phyloP scores from a whole-genome alignment of 2,113 vertebrate genomes.

The Podocnemis expansa region DNA sequence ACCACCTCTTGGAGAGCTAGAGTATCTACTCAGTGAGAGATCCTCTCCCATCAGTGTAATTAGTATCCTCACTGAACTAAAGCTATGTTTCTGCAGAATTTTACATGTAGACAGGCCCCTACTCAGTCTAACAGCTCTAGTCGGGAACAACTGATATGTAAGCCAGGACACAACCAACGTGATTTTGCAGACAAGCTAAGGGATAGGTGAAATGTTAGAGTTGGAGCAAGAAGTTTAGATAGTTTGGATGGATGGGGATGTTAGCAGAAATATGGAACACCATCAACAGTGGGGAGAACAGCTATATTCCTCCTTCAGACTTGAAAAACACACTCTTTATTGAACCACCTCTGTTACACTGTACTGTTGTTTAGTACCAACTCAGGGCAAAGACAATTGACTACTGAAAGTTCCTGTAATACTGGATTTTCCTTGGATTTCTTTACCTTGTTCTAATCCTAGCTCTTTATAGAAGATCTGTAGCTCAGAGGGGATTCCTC shows the following conservation, averaged over 20 bases:
- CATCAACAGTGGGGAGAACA: neutral
- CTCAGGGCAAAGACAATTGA: neutral
- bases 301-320: neutral
- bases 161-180: neutral
- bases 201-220: neutral
- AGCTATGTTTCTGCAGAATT: neutral
- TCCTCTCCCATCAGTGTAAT: neutral
- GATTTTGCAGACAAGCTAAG: neutral
- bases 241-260: neutral
- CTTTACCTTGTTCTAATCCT: slow-evolving; percentile 84
- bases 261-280: neutral
- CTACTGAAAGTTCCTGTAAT: neutral
- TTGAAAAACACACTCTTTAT: neutral
- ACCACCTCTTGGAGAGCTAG: neutral
- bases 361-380: neutral
- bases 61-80: neutral
- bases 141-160: neutral
- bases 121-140: neutral
- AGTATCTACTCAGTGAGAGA: neutral
- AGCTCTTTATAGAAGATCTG: slow-evolving; percentile 69
- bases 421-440: accelerated
- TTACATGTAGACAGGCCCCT: neutral
- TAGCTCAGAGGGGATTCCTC: slow-evolving; percentile 83
- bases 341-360: neutral
- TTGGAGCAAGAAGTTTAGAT: neutral